Conservation (phyloP, 2,888 invertebrate genomes). For the Leucoptera coffeella region DNA sequence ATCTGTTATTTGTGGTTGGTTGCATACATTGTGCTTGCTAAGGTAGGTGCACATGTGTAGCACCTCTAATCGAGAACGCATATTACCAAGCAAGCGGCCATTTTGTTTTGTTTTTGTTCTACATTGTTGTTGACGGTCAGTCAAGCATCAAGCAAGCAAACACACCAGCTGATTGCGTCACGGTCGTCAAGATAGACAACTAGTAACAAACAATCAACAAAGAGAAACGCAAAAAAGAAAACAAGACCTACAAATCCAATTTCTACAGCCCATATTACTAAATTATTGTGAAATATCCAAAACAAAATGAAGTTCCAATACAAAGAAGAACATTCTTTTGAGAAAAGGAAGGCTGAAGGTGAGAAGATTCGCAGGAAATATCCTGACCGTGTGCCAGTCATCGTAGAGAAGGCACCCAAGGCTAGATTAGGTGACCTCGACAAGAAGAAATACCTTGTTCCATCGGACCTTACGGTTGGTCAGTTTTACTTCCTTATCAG, state of each 20-base stretch:
- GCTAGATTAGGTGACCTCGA: constrained; percentile 91
- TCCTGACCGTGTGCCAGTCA: constrained; percentile 93
- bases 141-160: too few species aligned
- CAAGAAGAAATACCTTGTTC: constrained; percentile 95
- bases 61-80: too few species aligned
- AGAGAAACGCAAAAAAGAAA: constrained; percentile 48
- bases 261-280: constrained; percentile 17
- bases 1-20: too few species aligned
- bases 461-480: constrained; percentile 91
- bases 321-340: constrained; percentile 95
- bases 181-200: too few species aligned
- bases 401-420: constrained; percentile 95
- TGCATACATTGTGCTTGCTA: too few species aligned
- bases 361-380: constrained; percentile 94
- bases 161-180: constrained; percentile 53
- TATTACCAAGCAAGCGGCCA: too few species aligned
- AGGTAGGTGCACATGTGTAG: too few species aligned
- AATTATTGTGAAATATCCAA: constrained; percentile 22
- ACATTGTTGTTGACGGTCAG: too few species aligned
- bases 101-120: too few species aligned
- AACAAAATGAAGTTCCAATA: constrained; percentile 90
- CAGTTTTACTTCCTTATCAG: constrained; percentile 96
- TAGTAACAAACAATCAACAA: too few species aligned
- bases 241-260: constrained; percentile 41
- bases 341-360: constrained; percentile 92